Evolutionary conservation across 2,888 invertebrate genomes (phyloP).

Genomic region (Amiota communis): DNA sequence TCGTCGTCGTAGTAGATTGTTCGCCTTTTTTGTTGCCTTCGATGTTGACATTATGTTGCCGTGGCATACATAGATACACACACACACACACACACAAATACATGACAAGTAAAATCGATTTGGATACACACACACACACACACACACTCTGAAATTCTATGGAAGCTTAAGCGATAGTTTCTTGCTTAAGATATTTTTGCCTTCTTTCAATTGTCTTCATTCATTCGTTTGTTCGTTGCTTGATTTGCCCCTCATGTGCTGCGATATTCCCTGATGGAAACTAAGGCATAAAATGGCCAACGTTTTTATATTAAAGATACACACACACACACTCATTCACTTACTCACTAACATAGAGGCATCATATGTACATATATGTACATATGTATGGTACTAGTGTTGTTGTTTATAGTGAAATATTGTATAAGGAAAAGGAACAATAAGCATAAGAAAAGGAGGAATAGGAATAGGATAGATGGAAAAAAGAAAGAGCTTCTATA

Average conservation of each 20-base stretch:
- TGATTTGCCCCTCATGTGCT: neutral
- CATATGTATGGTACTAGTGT: too few relatives aligned
- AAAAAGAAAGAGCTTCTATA: too few relatives aligned
- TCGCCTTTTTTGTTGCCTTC: slow-evolving; percentile 21
- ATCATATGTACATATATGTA: too few relatives aligned
- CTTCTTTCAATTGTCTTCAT: too few relatives aligned
- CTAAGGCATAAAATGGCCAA: slow-evolving; percentile 20
- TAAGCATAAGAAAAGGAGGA: too few relatives aligned
- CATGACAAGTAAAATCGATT: neutral
- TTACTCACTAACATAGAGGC: neutral
- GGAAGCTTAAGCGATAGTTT: slow-evolving; percentile 19
- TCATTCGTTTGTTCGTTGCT: neutral
- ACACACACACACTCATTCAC: slow-evolving; percentile 1
- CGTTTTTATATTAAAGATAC: neutral
- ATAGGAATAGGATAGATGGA: too few relatives aligned
- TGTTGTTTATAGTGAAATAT: too few relatives aligned
- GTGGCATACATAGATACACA: slow-evolving; percentile 18
- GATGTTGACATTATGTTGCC: slow-evolving; percentile 30
- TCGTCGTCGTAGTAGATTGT: neutral
- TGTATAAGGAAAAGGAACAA: too few relatives aligned
- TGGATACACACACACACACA: neutral
- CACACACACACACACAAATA: neutral
- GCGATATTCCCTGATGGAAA: slow-evolving; percentile 7
- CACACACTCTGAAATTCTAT: neutral
- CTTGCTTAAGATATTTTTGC: neutral